Evolutionary conservation across 2,888 invertebrate species (phyloP), one percentile per base, ranked within the genome.

Genomic region (Amiota communis): DNA sequence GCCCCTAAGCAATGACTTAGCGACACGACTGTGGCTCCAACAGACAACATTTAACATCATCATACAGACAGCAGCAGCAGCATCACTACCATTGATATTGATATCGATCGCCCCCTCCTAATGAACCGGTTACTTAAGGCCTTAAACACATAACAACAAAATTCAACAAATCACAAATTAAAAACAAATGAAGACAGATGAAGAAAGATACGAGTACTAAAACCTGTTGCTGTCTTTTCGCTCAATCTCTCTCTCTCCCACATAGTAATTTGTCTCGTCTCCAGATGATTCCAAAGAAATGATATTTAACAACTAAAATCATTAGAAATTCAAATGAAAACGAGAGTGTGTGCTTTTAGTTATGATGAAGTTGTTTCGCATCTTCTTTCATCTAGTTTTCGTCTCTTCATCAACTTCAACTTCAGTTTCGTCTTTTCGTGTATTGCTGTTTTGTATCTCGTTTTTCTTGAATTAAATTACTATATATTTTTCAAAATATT

Each of bases 311-410:
- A 36, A 36, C 36, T 6, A 67, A 67, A 68, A 61, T 64, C 61
- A 77, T 76, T 76, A 80, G 77, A 83, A 83, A 81, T 81, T 79
- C 76, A 83, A 86, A 87, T 79, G 81, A 87, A 86, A 87, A 74
- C 77, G 84, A 85, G 80, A 87, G 87, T 76, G 53, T 71, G 8
- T 6, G n/a, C n/a, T n/a, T 36, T 36, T 36, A 4, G 6, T 6
- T 36, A 36, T 36, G 36, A 36, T 36, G 36, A 36, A 36, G 36
- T 36, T 36, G 36, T 6, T 36, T 72, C 23, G 20, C 51, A n/a
- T 15, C 17, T 61, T 61, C 61, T 61, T 61, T 20, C 20, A 36
- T 20, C 36, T 6, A 36, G 4, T 36, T 6, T 36, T 36, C 8
- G 36, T 36, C 36, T 36, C 36, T 36, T 36, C 1, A 2, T 23